Percentiles rank a stretch among this genome's conserved stretches.
These are phyloP conservation scores for Macrostomum lignano DNA, from an alignment of 1,140 invertebrate species.

Conservation along the genomic window DNA sequence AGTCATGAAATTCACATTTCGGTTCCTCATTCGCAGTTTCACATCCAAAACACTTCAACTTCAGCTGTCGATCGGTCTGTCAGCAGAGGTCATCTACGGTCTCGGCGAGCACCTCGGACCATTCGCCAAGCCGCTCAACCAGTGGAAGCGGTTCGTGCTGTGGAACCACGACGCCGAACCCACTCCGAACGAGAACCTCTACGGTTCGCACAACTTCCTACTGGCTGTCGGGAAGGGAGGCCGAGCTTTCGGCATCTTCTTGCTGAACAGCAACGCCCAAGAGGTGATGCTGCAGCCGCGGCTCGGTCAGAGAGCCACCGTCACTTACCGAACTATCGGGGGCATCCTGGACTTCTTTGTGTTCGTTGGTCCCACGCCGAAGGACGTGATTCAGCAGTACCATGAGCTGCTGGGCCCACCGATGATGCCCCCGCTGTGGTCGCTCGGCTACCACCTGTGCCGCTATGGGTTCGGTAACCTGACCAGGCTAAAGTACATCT, in stretches of 20 bases:
- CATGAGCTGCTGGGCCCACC: conserved; percentile 40
- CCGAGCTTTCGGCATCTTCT: conserved; percentile 20
- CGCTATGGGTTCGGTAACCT: conserved; percentile 27
- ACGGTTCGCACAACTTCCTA: conserved; percentile 55
- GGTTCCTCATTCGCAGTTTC: too few relatives aligned
- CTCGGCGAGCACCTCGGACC: too few relatives aligned
- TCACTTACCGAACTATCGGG: conserved; percentile 18
- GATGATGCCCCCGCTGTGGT: conserved; percentile 58
- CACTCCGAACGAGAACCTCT: conserved; percentile 34
- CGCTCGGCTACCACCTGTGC: too few relatives aligned
- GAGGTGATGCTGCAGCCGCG: conserved; percentile 10
- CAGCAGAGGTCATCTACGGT: too few relatives aligned
- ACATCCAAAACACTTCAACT: too few relatives aligned
- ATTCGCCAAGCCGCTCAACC: background rate
- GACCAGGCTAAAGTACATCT: conserved; percentile 12
- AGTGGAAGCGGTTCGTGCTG: conserved; percentile 2
- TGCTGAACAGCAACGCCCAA: conserved; percentile 20
- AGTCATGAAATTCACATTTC: too few relatives aligned
- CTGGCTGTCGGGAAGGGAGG: conserved; percentile 32
- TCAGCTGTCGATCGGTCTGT: too few relatives aligned
- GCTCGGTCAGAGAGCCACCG: too few relatives aligned
- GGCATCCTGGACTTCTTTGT: conserved; percentile 24
- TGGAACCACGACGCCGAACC: conserved; percentile 1
- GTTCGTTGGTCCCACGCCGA: conserved; percentile 30
- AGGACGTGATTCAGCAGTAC: conserved; percentile 46